Conservation (phyloP, 2,888 invertebrate species). For the Microplitis manilae region DNA sequence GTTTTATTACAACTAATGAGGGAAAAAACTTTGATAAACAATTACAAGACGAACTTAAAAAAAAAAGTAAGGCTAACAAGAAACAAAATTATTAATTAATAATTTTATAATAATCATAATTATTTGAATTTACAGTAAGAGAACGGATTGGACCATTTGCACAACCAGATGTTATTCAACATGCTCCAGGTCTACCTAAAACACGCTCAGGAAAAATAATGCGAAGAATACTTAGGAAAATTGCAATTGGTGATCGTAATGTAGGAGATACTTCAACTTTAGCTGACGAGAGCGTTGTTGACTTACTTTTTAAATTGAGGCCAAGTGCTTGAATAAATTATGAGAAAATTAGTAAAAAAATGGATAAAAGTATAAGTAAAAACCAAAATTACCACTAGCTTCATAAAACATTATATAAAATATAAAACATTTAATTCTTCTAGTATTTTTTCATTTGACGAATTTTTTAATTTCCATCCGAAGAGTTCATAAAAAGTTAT, state of each 20-base stretch:
- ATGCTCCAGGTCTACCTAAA: constrained; percentile 95
- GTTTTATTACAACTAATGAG: constrained; percentile 94
- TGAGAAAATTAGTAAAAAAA: background rate
- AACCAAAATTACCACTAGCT: background rate
- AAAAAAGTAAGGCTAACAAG: constrained; percentile 63
- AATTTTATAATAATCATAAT: background rate
- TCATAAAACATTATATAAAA: background rate
- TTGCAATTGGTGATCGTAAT: constrained; percentile 90
- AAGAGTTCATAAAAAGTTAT: background rate
- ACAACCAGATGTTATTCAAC: constrained; percentile 93
- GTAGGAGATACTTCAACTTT: constrained; percentile 96
- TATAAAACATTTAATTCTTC: background rate
- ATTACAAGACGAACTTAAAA: constrained; percentile 81
- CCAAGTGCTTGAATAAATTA: constrained; percentile 70
- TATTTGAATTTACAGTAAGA: constrained; percentile 77
- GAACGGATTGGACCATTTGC: constrained; percentile 97
- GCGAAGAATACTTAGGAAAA: constrained; percentile 93
- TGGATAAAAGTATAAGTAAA: background rate
- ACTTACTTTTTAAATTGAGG: constrained; percentile 82
- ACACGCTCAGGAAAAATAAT: constrained; percentile 99
- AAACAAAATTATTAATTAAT: background rate
- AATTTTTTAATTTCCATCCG: background rate
- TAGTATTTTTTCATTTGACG: background rate
- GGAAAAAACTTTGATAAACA: constrained; percentile 80
- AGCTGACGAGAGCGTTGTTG: constrained; percentile 92